Percentiles rank a stretch among this genome's conserved stretches.
Conservation (phyloP, 2,888 invertebrate species). For the Rhabditoides inermis region DNA sequence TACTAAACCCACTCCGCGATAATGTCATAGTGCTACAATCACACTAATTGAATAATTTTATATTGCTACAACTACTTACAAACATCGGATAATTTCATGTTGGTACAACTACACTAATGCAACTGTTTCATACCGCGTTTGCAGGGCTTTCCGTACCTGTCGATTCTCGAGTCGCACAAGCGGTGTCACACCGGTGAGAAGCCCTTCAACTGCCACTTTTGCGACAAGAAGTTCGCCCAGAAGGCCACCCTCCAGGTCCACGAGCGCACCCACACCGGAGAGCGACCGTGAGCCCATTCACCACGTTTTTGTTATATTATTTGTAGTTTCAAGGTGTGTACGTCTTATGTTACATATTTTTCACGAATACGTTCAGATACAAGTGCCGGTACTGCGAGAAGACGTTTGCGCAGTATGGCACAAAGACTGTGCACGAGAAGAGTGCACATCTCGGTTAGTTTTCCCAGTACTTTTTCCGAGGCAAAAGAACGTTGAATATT, state of each 20-base stretch:
- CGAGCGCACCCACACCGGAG: slow-evolving; percentile 51
- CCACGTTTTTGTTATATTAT: not conserved
- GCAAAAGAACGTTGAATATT: not conserved
- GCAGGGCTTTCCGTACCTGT: slow-evolving; percentile 43
- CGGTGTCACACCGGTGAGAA: slow-evolving; percentile 53
- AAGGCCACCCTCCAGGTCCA: slow-evolving; percentile 53
- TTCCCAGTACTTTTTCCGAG: not conserved
- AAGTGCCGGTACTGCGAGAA: slow-evolving; percentile 51
- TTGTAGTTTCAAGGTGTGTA: not conserved
- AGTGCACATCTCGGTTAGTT: slow-evolving; percentile 44
- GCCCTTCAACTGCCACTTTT: slow-evolving; percentile 50
- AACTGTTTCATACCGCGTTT: too few relatives aligned
- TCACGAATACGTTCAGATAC: slow-evolving; percentile 27
- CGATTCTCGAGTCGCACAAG: slow-evolving; percentile 52
- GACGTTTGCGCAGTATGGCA: slow-evolving; percentile 52
- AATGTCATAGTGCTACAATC: too few relatives aligned
- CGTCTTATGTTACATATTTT: not conserved
- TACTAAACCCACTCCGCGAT: too few relatives aligned
- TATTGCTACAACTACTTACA: too few relatives aligned
- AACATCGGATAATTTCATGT: too few relatives aligned
- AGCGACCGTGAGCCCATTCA: slow-evolving; percentile 38
- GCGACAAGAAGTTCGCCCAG: slow-evolving; percentile 51
- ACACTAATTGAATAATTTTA: too few relatives aligned
- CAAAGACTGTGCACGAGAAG: slow-evolving; percentile 52
- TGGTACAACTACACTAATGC: too few relatives aligned